Conservation (phyloP, 2,113 vertebrate species). For the Microcebus murinus region DNA sequence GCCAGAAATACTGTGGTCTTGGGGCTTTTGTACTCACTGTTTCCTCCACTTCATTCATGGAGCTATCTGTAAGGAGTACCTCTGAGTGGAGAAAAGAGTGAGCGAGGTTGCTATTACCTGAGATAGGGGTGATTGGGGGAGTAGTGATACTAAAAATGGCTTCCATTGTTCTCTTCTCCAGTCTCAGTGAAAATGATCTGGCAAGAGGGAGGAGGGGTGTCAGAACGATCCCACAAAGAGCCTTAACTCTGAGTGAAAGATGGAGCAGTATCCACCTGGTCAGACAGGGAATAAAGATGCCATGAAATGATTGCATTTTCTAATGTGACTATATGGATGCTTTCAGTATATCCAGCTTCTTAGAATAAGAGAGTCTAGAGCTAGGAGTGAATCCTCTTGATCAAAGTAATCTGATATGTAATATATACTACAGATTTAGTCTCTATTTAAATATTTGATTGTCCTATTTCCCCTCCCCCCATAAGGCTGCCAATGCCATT, state of each 20-base stretch:
- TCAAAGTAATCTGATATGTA: slow-evolving; percentile 3
- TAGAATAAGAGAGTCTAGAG: background rate
- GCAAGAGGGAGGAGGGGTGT: background rate
- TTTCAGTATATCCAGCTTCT: background rate
- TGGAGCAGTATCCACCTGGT: background rate
- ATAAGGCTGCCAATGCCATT: background rate
- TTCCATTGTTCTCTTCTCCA: background rate
- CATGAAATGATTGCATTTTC: background rate
- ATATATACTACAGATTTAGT: background rate
- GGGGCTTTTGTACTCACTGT: background rate
- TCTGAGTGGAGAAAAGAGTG: background rate
- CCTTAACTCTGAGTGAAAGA: background rate
- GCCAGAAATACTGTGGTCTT: background rate
- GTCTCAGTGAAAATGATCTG: background rate
- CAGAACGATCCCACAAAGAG: background rate
- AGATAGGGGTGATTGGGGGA: background rate
- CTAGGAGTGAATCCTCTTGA: background rate
- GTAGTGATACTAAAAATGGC: background rate
- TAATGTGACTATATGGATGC: background rate
- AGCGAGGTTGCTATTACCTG: background rate
- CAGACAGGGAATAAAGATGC: background rate
- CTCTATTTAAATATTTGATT: background rate
- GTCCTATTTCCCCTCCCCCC: background rate
- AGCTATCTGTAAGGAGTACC: background rate
- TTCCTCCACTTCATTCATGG: background rate